Conservation (phyloP, 2,888 invertebrate genomes). For the Ennomos erosarius region DNA sequence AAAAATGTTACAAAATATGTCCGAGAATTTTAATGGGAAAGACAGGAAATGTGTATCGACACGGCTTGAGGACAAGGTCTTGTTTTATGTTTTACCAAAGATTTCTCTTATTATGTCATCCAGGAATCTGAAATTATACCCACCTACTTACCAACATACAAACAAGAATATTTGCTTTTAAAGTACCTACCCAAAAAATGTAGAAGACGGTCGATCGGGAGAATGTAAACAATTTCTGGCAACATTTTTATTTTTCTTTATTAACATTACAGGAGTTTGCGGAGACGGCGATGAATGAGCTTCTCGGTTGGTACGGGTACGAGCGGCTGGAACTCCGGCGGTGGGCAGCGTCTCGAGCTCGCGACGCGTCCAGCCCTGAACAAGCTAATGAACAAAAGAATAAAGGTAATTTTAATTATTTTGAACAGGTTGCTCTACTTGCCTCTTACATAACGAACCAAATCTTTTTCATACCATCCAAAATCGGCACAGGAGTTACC, state of each 20-base stretch:
- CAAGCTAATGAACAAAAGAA: conserved; percentile 69
- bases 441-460: no score
- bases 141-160: no score
- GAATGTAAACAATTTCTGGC: background rate
- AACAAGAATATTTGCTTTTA: no score
- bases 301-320: conserved; percentile 96
- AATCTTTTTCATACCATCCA: no score
- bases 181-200: no score
- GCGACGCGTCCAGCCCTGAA: conserved; percentile 80
- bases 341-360: conserved; percentile 77
- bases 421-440: no score
- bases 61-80: conserved; percentile 27
- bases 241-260: conserved; percentile 2
- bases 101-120: no score
- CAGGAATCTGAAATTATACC: no score
- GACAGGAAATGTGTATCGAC: conserved; percentile 20
- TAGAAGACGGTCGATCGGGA: no score
- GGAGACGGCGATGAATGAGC: conserved; percentile 96
- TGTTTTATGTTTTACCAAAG: conserved; percentile 16
- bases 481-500: no score
- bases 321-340: conserved; percentile 88
- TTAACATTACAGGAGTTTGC: conserved; percentile 91
- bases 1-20: conserved; percentile 23
- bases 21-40: conserved; percentile 14
- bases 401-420: conserved; percentile 60